Evolutionary conservation across 2,113 vertebrate genomes (phyloP).

Genomic region (Malurus cyaneus): DNA sequence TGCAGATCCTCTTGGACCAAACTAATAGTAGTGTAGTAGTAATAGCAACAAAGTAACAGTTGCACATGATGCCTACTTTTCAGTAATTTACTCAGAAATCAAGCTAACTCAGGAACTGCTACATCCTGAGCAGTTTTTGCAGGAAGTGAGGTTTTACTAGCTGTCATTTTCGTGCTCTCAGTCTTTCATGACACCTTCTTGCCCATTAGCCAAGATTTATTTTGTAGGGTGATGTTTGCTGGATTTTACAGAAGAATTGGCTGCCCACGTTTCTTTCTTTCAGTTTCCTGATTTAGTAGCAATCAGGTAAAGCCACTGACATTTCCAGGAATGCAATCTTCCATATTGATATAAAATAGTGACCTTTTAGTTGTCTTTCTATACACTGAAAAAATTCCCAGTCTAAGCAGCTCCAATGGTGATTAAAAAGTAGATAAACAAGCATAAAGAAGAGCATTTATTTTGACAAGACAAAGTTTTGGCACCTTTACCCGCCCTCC

Average conservation of each 20-base stretch:
- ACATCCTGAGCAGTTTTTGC: background rate
- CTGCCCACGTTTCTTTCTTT: background rate
- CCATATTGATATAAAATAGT: background rate
- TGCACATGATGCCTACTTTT: background rate
- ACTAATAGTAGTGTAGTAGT: background rate
- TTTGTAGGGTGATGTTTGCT: background rate
- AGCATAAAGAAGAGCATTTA: background rate
- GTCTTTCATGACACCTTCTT: background rate
- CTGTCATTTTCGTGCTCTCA: background rate
- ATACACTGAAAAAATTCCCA: background rate
- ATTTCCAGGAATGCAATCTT: background rate
- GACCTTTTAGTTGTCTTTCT: background rate
- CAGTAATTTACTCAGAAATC: background rate
- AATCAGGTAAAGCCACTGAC: background rate
- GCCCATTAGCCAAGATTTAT: background rate
- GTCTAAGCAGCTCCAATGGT: background rate
- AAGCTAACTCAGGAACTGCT: too few relatives aligned
- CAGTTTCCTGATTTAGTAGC: background rate
- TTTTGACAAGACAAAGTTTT: constrained; percentile 7
- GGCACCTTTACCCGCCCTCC: background rate
- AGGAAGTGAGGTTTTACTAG: background rate
- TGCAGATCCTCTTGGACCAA: background rate
- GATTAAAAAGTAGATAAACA: background rate
- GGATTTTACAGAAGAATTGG: background rate
- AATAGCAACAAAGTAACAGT: background rate